These are phyloP conservation scores for Neostethus bicornis DNA, from an alignment of 2,797 vertebrate species.

Conservation along the genomic window DNA sequence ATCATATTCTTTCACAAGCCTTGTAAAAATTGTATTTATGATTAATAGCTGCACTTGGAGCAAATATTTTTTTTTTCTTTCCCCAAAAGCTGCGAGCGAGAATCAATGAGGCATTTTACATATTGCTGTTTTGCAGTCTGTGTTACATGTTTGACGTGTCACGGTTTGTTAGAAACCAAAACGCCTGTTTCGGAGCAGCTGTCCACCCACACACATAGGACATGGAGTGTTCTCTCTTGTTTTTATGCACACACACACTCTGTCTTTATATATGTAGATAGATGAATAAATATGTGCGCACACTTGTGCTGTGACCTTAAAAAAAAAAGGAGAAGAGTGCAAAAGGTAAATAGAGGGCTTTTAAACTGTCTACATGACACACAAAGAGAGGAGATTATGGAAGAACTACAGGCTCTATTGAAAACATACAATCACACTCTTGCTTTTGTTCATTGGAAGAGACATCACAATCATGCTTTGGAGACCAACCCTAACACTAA, in stretches of 20 bases:
- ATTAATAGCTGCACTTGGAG: slow-evolving; percentile 63
- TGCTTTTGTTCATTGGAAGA: slow-evolving; percentile 40
- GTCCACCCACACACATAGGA: slow-evolving; percentile 62
- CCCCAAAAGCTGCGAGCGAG: slow-evolving; percentile 48
- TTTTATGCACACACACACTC: slow-evolving; percentile 7
- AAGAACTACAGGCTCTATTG: slow-evolving; percentile 63
- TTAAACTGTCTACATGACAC: slow-evolving; percentile 80
- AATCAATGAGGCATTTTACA: slow-evolving; percentile 74
- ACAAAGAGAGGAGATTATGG: slow-evolving; percentile 77
- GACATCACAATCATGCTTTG: slow-evolving; percentile 22
- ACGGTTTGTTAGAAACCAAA: slow-evolving; percentile 73
- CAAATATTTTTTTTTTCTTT: slow-evolving; percentile 26
- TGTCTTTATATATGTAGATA: slow-evolving; percentile 29
- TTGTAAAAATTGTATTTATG: slow-evolving; percentile 58
- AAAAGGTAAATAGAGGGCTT: slow-evolving; percentile 87
- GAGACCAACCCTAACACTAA: slow-evolving; percentile 29
- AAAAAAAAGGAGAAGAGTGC: slow-evolving; percentile 70
- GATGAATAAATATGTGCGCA: slow-evolving; percentile 14
- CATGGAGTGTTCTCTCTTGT: slow-evolving; percentile 35
- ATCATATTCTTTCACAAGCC: slow-evolving; percentile 53
- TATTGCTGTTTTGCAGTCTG: slow-evolving; percentile 55
- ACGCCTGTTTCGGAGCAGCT: slow-evolving; percentile 73
- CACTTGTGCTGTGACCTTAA: slow-evolving; percentile 46
- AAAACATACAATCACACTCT: slow-evolving; percentile 33
- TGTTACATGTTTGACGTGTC: slow-evolving; percentile 71